phyloP scores from a whole-genome alignment of 2,888 invertebrate genomes.

The Polylopha cassiicola region DNA sequence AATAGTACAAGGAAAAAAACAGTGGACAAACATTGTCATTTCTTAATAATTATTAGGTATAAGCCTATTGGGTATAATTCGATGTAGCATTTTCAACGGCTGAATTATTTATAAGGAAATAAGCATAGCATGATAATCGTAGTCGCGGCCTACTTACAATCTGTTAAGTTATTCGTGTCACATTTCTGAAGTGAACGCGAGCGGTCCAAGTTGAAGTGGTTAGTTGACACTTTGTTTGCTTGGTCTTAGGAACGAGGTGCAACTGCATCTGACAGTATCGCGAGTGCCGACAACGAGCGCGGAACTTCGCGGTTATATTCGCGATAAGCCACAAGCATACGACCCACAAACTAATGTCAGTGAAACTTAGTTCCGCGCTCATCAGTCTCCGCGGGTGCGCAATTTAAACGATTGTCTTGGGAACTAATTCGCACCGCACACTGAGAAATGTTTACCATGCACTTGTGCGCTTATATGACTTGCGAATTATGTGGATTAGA shows the following conservation, averaged over 20 bases:
- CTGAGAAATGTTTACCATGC: constrained; percentile 18
- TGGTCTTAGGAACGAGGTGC: constrained; percentile 54
- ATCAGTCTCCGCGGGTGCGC: constrained; percentile 31
- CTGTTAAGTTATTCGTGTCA: constrained; percentile 55
- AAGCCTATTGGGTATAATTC: background rate
- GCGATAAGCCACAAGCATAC: constrained; percentile 39
- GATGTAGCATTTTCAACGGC: constrained; percentile 2
- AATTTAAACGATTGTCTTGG: constrained; percentile 29
- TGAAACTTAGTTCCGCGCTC: constrained; percentile 33
- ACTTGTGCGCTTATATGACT: constrained; percentile 6
- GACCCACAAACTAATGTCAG: constrained; percentile 39
- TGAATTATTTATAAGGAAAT: constrained; percentile 21
- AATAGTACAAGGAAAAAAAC: background rate
- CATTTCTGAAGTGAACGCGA: constrained; percentile 26
- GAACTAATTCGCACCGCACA: constrained; percentile 26
- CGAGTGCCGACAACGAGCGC: constrained; percentile 30
- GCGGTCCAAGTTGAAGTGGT: constrained; percentile 49
- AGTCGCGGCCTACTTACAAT: constrained; percentile 38
- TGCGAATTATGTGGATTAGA: constrained; percentile 3
- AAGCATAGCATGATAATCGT: constrained; percentile 11
- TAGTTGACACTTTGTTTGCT: constrained; percentile 60
- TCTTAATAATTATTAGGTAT: constrained; percentile 3
- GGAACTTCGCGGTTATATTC: constrained; percentile 38
- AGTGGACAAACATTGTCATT: background rate
- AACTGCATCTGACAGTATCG: constrained; percentile 42